phyloP scores from a whole-genome alignment of 2,113 vertebrate genomes.

The Spilogale gracilis region DNA sequence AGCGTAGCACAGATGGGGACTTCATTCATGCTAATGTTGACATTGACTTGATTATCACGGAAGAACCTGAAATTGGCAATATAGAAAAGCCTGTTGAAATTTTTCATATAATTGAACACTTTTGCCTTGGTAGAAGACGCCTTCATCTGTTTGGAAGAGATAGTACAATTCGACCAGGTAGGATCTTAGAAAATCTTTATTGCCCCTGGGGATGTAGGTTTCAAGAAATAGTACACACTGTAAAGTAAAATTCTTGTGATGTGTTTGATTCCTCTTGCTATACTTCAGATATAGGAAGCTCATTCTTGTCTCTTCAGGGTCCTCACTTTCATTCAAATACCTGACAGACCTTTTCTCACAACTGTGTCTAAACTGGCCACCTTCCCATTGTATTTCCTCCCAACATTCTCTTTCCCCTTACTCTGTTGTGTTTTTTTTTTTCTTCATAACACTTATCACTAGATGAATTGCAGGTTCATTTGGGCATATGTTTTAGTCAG shows the following conservation, averaged over 20 bases:
- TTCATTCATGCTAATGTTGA: slow-evolving; percentile 99
- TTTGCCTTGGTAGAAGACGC: slow-evolving; percentile 96
- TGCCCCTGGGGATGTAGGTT: neutral
- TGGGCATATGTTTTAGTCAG: neutral
- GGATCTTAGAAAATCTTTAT: neutral
- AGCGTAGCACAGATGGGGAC: slow-evolving; percentile 96
- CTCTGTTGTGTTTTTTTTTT: neutral
- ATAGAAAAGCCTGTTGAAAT: slow-evolving; percentile 99
- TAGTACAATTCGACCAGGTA: slow-evolving; percentile 97
- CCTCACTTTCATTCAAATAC: neutral
- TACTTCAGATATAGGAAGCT: neutral
- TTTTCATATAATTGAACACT: slow-evolving; percentile 99
- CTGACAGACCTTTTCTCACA: neutral
- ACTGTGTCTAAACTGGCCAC: neutral
- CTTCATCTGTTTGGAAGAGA: slow-evolving; percentile 98
- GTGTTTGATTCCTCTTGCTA: neutral
- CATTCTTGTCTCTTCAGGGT: neutral
- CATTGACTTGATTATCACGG: slow-evolving; percentile 98
- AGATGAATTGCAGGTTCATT: neutral
- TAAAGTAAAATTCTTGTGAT: neutral
- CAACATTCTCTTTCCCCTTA: neutral
- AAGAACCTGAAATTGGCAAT: slow-evolving; percentile 98
- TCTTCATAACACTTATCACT: neutral
- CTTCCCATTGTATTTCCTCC: neutral
- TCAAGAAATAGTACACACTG: neutral